Evolutionary conservation across 2,888 invertebrate species (phyloP), one percentile per base, ranked within the genome.

Genomic region (Agrilus cyanescens): DNA sequence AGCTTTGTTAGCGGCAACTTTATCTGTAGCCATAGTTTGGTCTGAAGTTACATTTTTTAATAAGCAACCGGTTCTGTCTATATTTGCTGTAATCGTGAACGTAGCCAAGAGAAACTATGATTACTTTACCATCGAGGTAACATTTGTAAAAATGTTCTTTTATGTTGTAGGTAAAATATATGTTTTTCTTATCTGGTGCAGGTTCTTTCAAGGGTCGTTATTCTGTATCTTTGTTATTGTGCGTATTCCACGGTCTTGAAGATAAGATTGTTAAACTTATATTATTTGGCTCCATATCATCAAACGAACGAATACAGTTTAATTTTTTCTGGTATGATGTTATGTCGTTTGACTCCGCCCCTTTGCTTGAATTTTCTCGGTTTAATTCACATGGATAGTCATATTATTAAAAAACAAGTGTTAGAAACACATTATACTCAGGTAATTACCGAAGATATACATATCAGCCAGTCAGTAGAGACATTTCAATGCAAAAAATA

Each of bases 301-400:
- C 93, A 94, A 69, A 99, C 98, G 6, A 95, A 97, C 63, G 97
- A 97, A 62, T 95, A 98, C 71, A 95, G 94, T 63, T 78, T 99
- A 47, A 91, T 99, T 60, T 96, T 99, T 71, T 91, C 93, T 53
- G 98, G 98, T 43, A 96, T 97, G 97, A 79, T 96, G 77, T 75
- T 94, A 32, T 97, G 96, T 62, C 82, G 98, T 2, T 74, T 99
- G 40, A 98, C 97, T 0, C 95, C 98, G 0, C 97, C 98, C 3
- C 83, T 99, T 75, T 98, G 97, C 67, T 78, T 99, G 37, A 99
- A 99, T 70, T 98, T 97, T 64, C 75, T 99, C 39, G 91, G 97
- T 29, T 72, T 99, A 18, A 90, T 97, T 55, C 98, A 98, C 60
- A 88, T 98, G 84, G 98, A 99, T 67, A 95, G 93, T 31, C 93